These are phyloP conservation scores for Cyphomyrmex costatus DNA, from an alignment of 1,140 invertebrate species.

Conservation along the genomic window DNA sequence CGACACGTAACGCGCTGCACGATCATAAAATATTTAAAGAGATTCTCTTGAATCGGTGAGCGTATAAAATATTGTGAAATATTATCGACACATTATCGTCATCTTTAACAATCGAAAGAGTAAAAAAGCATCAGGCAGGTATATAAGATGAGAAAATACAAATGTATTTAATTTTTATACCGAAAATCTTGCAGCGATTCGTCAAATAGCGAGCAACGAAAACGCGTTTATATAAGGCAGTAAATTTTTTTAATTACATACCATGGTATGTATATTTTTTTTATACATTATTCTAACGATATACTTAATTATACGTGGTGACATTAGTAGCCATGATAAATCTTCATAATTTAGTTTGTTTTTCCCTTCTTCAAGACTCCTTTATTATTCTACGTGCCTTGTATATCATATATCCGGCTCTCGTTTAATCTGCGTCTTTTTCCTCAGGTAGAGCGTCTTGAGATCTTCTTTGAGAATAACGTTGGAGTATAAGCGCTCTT, in stretches of 20 bases:
- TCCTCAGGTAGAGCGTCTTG: slow-evolving; percentile 28
- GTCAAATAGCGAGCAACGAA: no score
- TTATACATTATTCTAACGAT: background rate
- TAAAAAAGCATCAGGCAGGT: background rate
- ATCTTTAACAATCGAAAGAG: slow-evolving; percentile 7
- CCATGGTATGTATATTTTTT: no score
- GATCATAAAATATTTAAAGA: slow-evolving; percentile 10
- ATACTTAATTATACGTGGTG: background rate
- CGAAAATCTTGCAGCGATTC: no score
- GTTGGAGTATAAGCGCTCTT: slow-evolving; percentile 31
- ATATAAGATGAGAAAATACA: no score
- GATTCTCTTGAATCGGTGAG: background rate
- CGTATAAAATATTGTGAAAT: background rate
- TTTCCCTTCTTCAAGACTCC: background rate
- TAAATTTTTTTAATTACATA: no score
- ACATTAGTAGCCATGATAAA: slow-evolving; percentile 1
- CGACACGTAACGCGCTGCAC: background rate
- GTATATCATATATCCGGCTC: slow-evolving; percentile 42
- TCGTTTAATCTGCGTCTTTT: slow-evolving; percentile 51
- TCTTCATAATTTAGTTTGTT: background rate
- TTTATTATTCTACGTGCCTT: slow-evolving; percentile 37
- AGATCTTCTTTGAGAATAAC: slow-evolving; percentile 42
- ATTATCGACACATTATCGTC: slow-evolving; percentile 28
- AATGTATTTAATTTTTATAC: no score
- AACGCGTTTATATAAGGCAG: no score